Evolutionary conservation across 1,140 invertebrate species (phyloP).

Genomic region (Drosophila dunni): DNA sequence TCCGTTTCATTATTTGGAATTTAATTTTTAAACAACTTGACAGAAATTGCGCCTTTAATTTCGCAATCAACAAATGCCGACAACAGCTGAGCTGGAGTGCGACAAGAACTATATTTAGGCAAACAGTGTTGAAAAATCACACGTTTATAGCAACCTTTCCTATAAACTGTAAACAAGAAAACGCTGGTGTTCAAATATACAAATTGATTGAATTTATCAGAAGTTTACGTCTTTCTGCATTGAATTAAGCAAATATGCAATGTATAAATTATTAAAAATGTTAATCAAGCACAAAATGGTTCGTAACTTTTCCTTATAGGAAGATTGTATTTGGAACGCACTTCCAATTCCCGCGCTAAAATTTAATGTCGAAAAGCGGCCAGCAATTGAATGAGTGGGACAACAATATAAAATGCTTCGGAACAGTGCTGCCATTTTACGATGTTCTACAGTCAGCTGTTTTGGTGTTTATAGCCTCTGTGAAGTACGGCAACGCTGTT

Average conservation of each 20-base stretch:
- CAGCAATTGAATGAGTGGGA: constrained; percentile 1
- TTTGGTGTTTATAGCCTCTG: background rate
- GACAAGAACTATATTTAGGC: constrained; percentile 4
- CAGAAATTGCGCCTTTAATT: constrained; percentile 33
- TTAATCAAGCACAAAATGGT: too few relatives aligned
- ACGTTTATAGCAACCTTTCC: background rate
- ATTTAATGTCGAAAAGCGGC: constrained; percentile 24
- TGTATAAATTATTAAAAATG: too few relatives aligned
- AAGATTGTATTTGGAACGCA: background rate
- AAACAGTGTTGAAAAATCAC: background rate
- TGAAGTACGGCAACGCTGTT: constrained; percentile 27
- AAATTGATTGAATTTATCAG: too few relatives aligned
- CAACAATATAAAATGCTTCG: background rate
- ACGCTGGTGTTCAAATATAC: too few relatives aligned
- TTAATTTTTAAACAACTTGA: background rate
- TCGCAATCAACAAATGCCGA: constrained; percentile 27
- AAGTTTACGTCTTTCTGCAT: too few relatives aligned
- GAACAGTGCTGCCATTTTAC: constrained; percentile 1
- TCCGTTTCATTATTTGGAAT: background rate
- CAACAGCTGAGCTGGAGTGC: constrained; percentile 8
- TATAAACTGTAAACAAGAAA: too few relatives aligned
- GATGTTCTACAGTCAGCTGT: constrained; percentile 20
- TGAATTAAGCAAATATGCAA: too few relatives aligned
- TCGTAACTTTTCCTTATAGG: too few relatives aligned
- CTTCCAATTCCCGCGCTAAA: constrained; percentile 30